Base-by-base conservation (phyloP, 2,888 invertebrate species). In the Apotomis betuletana region DNA sequence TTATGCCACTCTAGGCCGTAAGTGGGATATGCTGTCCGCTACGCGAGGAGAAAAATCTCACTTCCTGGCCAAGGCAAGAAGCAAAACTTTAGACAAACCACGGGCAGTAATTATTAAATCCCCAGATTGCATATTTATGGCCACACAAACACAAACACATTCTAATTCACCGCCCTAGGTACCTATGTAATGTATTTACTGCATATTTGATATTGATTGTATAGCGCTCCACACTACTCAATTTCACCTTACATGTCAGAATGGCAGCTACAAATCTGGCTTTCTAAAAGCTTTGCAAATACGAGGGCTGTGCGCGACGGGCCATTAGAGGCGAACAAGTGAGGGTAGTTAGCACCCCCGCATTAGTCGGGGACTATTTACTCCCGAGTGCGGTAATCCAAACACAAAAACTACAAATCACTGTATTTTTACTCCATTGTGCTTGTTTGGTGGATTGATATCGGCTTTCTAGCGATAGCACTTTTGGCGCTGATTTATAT, bases 271-370 rank as follows among this genome's bases (percentile, higher is more conserved):
- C 69, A 69, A 78, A 79, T 79, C 75, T 51, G 75, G 70, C 69
- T 77, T 69, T 44, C 57, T 65, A 55, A 67, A 70, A 71, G 52
- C 52, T 68, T 73, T 46, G 49, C 64, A 61, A 73, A 64, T 64
- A 63, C 63, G 63, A 60, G 67, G 61, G 74, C 49, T 67, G 55
- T 46, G 52, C 49, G 57, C 52, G 62, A 58, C 67, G 71, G 71
- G 44, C 62, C 71, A 72, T 67, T 62, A 72, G 62, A 62, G 44
- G n/a, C 58, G 62, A 72, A 72, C 71, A 72, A 72, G 67, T 72
- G 67, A 67, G 67, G 67, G 67, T 72, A 69, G 76, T 76, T 76
- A 76, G 74, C 76, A 67, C 75, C 75, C 75, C 76, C 69, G 62
- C 73, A 74, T 76, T 76, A 76, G 74, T 63, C 61, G 63, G 27